phyloP scores from a whole-genome alignment of 1,140 invertebrate genomes.

The Drosophila lacteicornis region DNA sequence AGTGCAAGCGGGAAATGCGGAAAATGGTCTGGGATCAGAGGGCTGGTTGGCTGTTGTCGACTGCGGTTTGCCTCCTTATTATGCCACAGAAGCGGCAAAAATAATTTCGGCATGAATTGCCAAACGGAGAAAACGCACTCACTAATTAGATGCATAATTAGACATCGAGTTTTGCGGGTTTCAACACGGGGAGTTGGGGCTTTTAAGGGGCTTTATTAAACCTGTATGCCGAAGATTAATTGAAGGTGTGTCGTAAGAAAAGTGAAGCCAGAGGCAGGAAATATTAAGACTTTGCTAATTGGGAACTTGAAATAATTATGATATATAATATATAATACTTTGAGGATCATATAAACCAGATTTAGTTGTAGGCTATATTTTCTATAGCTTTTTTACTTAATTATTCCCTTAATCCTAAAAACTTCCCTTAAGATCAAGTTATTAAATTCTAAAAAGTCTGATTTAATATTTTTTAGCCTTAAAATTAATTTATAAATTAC shows the following conservation, averaged over 20 bases:
- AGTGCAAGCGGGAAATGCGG: not conserved
- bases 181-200: not conserved
- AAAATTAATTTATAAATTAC: no score
- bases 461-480: no score
- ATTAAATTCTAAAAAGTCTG: not conserved
- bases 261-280: not conserved
- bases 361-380: no score
- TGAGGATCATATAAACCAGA: no score
- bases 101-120: conserved; percentile 70
- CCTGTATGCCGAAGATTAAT: conserved; percentile 1
- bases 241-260: conserved; percentile 4
- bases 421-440: no score
- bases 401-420: no score
- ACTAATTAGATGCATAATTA: conserved; percentile 82
- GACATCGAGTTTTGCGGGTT: conserved; percentile 38
- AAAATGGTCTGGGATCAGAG: not conserved
- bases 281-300: no score
- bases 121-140: conserved; percentile 61
- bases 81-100: conserved; percentile 56
- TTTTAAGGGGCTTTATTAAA: not conserved
- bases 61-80: conserved; percentile 66
- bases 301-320: not conserved
- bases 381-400: no score
- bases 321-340: not conserved
- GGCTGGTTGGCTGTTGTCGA: conserved; percentile 32